Evolutionary conservation across 1,140 invertebrate genomes (phyloP).

Genomic region (Brachionus plicatilis): DNA sequence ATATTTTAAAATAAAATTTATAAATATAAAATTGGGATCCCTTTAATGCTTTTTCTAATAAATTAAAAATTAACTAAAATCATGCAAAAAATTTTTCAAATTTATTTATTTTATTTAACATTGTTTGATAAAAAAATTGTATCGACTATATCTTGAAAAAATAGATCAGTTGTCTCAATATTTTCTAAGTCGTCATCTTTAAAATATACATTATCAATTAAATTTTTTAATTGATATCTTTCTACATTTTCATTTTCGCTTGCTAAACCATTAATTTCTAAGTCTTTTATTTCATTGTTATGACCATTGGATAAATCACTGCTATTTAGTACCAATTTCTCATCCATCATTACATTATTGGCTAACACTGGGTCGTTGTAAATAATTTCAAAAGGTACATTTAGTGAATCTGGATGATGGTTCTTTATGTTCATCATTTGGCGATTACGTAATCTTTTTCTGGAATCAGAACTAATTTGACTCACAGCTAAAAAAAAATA

Average conservation of each 20-base stretch:
- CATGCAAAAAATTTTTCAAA: too few relatives aligned
- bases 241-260: background rate
- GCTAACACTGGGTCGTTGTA: background rate
- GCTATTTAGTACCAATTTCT: background rate
- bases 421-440: background rate
- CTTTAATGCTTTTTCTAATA: too few relatives aligned
- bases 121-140: background rate
- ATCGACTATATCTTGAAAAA: background rate
- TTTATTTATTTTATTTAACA: too few relatives aligned
- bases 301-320: too few relatives aligned
- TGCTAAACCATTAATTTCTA: background rate
- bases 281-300: too few relatives aligned
- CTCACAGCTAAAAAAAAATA: background rate
- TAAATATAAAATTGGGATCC: too few relatives aligned
- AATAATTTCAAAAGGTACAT: background rate
- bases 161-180: background rate
- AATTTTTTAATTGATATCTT: background rate
- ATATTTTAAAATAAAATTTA: too few relatives aligned
- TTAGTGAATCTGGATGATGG: background rate
- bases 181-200: background rate
- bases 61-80: too few relatives aligned
- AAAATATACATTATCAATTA: background rate
- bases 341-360: background rate
- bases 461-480: background rate
- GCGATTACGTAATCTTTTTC: background rate